A percentile compares a stretch with the other conserved stretches of the same genome.
phyloP scores from a whole-genome alignment of 2,113 vertebrate species.

The Ursus arctos region DNA sequence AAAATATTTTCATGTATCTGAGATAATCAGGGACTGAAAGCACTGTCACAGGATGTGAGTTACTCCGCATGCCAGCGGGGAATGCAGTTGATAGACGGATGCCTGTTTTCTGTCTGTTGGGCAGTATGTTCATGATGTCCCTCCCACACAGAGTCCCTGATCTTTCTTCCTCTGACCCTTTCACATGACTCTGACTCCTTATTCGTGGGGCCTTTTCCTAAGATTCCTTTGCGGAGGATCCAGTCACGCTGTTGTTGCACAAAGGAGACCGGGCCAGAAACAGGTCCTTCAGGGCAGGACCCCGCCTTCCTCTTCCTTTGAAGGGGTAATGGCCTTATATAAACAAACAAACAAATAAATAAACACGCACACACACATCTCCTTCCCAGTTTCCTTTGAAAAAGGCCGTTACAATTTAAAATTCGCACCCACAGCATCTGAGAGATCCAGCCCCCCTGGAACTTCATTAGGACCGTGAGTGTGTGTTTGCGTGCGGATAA shows the following conservation, averaged over 20 bases:
- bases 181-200: slow-evolving; percentile 30
- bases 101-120: slow-evolving; percentile 54
- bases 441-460: not conserved
- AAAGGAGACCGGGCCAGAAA: slow-evolving; percentile 63
- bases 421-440: not conserved
- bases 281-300: slow-evolving; percentile 21
- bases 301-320: slow-evolving; percentile 69
- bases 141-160: slow-evolving; percentile 50
- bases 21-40: slow-evolving; percentile 83
- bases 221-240: slow-evolving; percentile 30
- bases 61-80: not conserved
- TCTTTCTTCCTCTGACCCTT: slow-evolving; percentile 64
- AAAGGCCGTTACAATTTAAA: not conserved
- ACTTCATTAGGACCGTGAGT: not conserved
- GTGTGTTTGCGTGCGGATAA: not conserved
- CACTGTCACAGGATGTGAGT: slow-evolving; percentile 81
- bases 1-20: slow-evolving; percentile 82
- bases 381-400: not conserved
- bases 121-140: not conserved
- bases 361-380: too few species aligned
- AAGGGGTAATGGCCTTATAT: not conserved
- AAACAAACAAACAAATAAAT: too few species aligned
- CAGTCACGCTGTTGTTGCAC: slow-evolving; percentile 46
- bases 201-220: slow-evolving; percentile 50
- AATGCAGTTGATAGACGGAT: slow-evolving; percentile 31